Base-by-base conservation (phyloP, 2,113 vertebrate genomes). In the Dasypus novemcinctus region DNA sequence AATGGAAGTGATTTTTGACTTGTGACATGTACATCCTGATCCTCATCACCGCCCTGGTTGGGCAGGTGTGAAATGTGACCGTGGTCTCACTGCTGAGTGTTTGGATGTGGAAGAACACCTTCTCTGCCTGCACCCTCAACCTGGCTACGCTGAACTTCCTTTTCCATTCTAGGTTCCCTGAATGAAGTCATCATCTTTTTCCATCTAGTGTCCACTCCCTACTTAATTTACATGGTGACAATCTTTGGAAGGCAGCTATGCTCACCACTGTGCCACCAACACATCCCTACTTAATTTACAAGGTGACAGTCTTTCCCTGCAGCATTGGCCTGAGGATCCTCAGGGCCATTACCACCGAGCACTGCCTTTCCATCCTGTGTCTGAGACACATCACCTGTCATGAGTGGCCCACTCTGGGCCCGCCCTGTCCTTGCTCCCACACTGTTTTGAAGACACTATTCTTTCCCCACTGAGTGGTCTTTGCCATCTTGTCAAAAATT, bases 221-320 rank as follows among this genome's bases (percentile, higher is more conserved):
- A 4, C 5, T 31, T 54, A 5, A 5, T 18, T 13, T 49, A 17
- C 38, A 33, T 13, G 25, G 0, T 90, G 49, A n/a, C n/a, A n/a
- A n/a, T n/a, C n/a, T n/a, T 98, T 97, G 97, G 98, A 98, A 98
- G 98, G 98, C 98, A 98, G 98, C 98, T 98, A 98, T 98, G 98
- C 98, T 98, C 97, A 98, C 98, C 98, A 98, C 98, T 98, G 98
- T 98, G 98, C 98, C 98, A 98, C 98, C 98, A 98, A 98, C 97
- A n/a, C n/a, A n/a, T 21, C 4, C 33, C 17, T 8, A 4, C 5
- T 31, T 54, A 5, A 5, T 18, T 13, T 49, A 17, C 38, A 33
- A 13, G 25, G 0, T 90, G 49, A 18, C 3, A 3, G 36, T 2
- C 23, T 68, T 23, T 36, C 14, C 61, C 5, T 84, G 69, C 25